phyloP scores from a whole-genome alignment of 2,888 invertebrate species.

The Coremacera marginata region DNA sequence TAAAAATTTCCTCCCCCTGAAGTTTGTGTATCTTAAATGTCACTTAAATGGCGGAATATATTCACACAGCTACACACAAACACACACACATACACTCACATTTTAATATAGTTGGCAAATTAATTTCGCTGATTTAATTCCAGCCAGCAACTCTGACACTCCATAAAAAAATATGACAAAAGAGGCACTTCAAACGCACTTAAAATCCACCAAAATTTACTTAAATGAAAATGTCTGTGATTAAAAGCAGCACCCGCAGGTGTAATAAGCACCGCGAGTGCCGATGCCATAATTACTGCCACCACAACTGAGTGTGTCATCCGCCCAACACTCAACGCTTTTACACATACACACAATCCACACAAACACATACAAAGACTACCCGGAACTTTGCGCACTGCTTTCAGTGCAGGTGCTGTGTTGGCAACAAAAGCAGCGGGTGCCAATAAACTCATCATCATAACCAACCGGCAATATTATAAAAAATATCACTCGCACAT shows the following conservation, averaged over 20 bases:
- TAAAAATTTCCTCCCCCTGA: no score
- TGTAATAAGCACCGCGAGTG: constrained; percentile 24
- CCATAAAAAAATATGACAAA: neutral
- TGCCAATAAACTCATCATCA: constrained; percentile 49
- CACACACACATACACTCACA: neutral
- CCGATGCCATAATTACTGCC: constrained; percentile 12
- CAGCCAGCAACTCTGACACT: neutral
- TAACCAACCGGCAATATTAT: constrained; percentile 45
- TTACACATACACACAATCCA: neutral
- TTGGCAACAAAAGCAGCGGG: constrained; percentile 46
- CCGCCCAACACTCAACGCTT: neutral
- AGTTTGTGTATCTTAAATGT: no score
- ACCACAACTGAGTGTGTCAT: neutral
- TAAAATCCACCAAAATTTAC: neutral
- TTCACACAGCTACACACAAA: no score
- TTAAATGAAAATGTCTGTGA: constrained; percentile 27
- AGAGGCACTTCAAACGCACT: constrained; percentile 24
- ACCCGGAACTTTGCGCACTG: no score
- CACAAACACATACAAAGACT: neutral
- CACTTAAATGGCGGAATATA: no score
- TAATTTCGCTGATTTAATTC: constrained; percentile 22
- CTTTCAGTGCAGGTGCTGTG: neutral
- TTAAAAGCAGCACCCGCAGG: constrained; percentile 29
- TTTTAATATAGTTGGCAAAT: neutral
- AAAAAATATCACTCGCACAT: constrained; percentile 20